These are phyloP conservation scores for Silurus meridionalis DNA, from an alignment of 2,113 vertebrate genomes.

Conservation along the genomic window DNA sequence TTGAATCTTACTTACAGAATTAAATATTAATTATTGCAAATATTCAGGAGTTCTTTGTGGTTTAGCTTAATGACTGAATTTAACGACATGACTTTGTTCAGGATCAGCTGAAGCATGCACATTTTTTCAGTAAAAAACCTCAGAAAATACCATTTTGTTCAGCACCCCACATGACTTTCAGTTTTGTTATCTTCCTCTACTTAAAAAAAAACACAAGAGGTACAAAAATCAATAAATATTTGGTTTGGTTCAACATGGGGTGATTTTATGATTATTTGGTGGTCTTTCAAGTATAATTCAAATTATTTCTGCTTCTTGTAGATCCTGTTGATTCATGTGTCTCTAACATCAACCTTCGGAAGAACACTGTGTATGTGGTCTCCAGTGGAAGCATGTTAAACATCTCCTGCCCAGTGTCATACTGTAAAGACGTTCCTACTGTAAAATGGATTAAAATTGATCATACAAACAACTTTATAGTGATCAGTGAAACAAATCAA, in stretches of 20 bases:
- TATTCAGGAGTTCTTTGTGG: neutral
- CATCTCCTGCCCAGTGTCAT: conserved; percentile 21
- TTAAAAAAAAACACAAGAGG: neutral
- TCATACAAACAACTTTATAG: neutral
- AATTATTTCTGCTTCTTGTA: neutral
- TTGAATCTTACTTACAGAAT: neutral
- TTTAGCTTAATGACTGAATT: neutral
- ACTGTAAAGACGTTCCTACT: conserved; percentile 8
- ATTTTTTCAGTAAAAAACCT: conserved; percentile 8
- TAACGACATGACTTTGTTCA: neutral
- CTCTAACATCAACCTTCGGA: conserved; percentile 16
- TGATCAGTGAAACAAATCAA: neutral
- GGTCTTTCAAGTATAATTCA: neutral
- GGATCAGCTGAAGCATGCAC: neutral
- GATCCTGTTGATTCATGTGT: neutral
- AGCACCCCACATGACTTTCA: neutral
- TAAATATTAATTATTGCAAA: neutral
- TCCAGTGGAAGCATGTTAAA: neutral
- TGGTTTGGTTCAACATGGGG: neutral
- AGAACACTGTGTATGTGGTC: neutral
- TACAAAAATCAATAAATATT: neutral
- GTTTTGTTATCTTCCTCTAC: neutral
- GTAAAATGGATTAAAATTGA: conserved; percentile 18
- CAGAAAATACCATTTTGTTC: neutral
- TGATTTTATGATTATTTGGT: neutral